Percentiles rank a stretch among this genome's conserved stretches.
Evolutionary conservation across 2,797 vertebrate species (phyloP).

Genomic region (Podarcis lilfordi): DNA sequence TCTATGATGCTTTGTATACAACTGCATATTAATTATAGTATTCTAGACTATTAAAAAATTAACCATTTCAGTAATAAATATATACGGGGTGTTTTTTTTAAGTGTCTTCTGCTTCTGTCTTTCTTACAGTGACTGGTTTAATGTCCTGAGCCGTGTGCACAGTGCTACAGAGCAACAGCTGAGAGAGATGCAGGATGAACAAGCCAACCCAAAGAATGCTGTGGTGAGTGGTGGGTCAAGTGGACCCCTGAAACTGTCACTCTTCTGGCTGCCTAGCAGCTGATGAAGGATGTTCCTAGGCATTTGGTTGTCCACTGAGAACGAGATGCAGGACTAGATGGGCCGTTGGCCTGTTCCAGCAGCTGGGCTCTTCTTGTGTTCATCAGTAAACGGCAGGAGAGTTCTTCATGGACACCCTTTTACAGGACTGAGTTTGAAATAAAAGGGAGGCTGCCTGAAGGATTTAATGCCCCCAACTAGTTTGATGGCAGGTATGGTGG

Average conservation of each 20-base stretch:
- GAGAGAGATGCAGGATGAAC: slow-evolving; percentile 96
- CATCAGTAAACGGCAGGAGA: background rate
- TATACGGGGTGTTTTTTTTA: too few relatives aligned
- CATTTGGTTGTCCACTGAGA: too few relatives aligned
- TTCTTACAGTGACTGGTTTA: slow-evolving; percentile 93
- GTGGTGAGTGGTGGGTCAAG: slow-evolving; percentile 84
- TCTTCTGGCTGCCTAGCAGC: background rate
- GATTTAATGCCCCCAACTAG: background rate
- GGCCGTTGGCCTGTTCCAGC: too few relatives aligned
- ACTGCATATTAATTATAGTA: too few relatives aligned
- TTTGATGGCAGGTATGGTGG: background rate
- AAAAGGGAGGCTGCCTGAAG: background rate
- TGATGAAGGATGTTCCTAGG: background rate
- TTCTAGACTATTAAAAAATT: too few relatives aligned
- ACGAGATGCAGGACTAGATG: too few relatives aligned
- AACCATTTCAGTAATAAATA: too few relatives aligned
- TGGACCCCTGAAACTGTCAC: slow-evolving; percentile 16
- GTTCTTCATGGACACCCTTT: background rate
- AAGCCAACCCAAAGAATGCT: slow-evolving; percentile 97
- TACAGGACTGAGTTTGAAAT: background rate
- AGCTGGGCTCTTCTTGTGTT: too few relatives aligned
- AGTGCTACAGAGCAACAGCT: slow-evolving; percentile 95
- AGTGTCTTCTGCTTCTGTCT: slow-evolving; percentile 21
- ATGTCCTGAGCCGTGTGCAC: slow-evolving; percentile 95
- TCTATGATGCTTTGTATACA: too few relatives aligned